Base-by-base conservation (phyloP, 2,113 vertebrate species). In the Morone saxatilis region DNA sequence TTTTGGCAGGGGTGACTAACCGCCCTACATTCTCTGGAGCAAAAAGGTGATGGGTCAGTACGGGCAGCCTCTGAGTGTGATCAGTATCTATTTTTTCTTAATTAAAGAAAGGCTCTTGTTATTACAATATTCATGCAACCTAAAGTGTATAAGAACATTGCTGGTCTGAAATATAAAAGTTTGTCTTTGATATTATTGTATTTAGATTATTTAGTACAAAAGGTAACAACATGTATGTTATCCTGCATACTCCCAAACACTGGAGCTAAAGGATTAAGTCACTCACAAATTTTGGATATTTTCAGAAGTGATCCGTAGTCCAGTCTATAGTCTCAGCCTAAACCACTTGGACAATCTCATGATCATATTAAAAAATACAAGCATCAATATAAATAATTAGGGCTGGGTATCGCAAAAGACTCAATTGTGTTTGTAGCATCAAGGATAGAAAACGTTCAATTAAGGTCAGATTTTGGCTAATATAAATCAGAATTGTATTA, bases 21-120 rank as follows among this genome's bases (percentile, higher is more conserved):
- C 97, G 97, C 78, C 98, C 99, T 96, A 99, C 97, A 95, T 99
- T 99, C 95, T 99, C 99, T 99, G 96, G 86, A 96, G 97, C 95
- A 97, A 94, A 99, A 96, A 96, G 94, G 95, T 94, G 90, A 85
- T 84, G 92, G 91, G 95, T 98, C 96, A 95, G 82, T 7, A 48
- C 9, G 51, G 57, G 45, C 19, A 87, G 56, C 25, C 4, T 45
- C 4, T 3, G n/a, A 62, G 20, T 69, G 31, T 16, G 20, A 69
- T 68, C 40, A 71, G 4, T 7, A 43, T 57, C 38, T 86, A 10
- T 6, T 71, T 13, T 31, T 31, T 31, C 31, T 31, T 31, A 31
- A 31, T 31, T 71, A n/a, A 48, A 76, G 4, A 69, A 36, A 81
- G 13, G 16, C 7, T 59, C 6, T 16, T 56, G 4, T 65, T 45